Conservation (phyloP, 2,888 invertebrate genomes). For the Plagiodera versicolora region DNA sequence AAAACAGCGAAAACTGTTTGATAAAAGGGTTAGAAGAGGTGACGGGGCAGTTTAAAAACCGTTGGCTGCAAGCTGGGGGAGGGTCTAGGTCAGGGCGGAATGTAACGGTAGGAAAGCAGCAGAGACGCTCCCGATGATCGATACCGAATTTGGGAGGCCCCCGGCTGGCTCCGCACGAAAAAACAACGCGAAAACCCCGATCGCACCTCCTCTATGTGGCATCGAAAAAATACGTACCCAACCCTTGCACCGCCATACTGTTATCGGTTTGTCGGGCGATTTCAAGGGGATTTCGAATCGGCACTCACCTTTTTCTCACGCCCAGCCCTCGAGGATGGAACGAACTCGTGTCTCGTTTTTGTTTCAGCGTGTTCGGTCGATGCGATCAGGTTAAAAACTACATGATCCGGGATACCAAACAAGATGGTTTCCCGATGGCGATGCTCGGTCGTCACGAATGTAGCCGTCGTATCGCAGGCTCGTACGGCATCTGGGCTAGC, state of each 20-base stretch:
- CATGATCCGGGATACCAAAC: conserved; percentile 51
- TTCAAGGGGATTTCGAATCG: too few relatives aligned
- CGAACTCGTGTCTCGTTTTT: conserved; percentile 27
- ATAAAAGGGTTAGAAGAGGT: too few relatives aligned
- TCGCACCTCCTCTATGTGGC: conserved; percentile 5
- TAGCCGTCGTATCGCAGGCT: conserved; percentile 42
- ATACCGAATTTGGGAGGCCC: not conserved
- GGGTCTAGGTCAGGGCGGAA: conserved; percentile 22
- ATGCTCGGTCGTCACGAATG: conserved; percentile 47
- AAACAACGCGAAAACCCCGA: not conserved
- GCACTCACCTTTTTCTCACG: conserved; percentile 37
- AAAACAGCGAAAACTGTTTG: not conserved
- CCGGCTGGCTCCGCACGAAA: not conserved
- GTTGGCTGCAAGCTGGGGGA: conserved; percentile 42
- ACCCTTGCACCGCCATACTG: conserved; percentile 8
- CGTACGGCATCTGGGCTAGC: conserved; percentile 40
- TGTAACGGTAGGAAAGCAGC: not conserved
- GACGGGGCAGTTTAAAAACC: too few relatives aligned
- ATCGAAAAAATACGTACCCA: conserved; percentile 9
- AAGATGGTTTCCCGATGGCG: conserved; percentile 55
- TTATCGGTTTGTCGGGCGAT: conserved; percentile 19
- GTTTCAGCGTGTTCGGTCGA: conserved; percentile 18
- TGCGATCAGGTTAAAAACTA: conserved; percentile 31
- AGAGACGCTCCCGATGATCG: not conserved
- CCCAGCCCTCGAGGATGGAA: conserved; percentile 30